phyloP scores from a whole-genome alignment of 2,113 vertebrate species.

The Lampris incognitus region DNA sequence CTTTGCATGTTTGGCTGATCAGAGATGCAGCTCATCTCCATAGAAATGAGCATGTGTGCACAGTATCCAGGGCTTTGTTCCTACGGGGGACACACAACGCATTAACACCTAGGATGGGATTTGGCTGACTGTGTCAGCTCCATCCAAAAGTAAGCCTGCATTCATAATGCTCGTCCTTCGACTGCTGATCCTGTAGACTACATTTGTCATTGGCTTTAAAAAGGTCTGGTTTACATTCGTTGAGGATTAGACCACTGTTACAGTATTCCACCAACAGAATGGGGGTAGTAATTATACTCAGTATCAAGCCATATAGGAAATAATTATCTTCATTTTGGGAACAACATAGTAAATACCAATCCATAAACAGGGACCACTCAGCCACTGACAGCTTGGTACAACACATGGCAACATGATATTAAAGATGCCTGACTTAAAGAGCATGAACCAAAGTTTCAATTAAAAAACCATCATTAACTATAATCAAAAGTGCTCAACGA shows the following conservation, averaged over 20 bases:
- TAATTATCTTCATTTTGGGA: no score
- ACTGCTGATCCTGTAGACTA: constrained; percentile 12
- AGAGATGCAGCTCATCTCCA: constrained; percentile 72
- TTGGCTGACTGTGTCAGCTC: constrained; percentile 36
- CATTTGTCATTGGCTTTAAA: constrained; percentile 16
- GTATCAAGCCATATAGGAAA: no score
- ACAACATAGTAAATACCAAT: no score
- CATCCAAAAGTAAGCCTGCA: constrained; percentile 28
- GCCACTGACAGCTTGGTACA: no score
- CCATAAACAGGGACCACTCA: no score
- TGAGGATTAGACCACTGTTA: constrained; percentile 1
- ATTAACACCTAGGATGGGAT: constrained; percentile 51
- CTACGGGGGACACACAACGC: constrained; percentile 19
- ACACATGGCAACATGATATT: no score
- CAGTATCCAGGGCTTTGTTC: constrained; percentile 19
- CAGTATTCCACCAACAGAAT: no score
- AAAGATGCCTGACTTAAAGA: no score
- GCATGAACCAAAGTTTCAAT: no score
- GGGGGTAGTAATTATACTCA: no score
- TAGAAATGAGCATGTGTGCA: constrained; percentile 68
- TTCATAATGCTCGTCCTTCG: constrained; percentile 24
- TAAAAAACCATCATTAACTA: no score
- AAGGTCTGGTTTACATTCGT: constrained; percentile 18
- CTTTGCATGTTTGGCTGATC: constrained; percentile 59
- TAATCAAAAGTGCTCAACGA: no score